Conservation (phyloP, 1,140 invertebrate genomes). For the Rhyzopertha dominica region DNA sequence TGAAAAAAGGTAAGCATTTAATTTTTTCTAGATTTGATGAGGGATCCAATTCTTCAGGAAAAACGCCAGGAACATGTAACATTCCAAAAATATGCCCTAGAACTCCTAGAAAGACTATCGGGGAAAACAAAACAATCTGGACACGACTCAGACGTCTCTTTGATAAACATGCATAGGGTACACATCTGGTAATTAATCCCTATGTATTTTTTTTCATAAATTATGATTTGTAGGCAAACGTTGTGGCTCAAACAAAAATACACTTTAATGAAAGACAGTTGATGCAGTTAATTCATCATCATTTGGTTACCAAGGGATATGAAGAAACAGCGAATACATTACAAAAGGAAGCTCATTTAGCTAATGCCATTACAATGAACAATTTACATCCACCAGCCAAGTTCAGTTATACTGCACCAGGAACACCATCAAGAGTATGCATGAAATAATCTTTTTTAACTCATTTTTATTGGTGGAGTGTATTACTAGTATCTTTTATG, state of each 20-base stretch:
- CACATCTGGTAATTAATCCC: conserved; percentile 25
- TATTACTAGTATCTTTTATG: conserved; percentile 8
- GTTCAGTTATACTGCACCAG: conserved; percentile 53
- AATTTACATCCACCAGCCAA: conserved; percentile 50
- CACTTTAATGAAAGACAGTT: conserved; percentile 90
- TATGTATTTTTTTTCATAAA: conserved; percentile 5
- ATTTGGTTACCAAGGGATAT: conserved; percentile 75
- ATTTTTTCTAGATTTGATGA: conserved; percentile 71
- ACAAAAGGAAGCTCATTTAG: conserved; percentile 67
- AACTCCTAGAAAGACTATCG: conserved; percentile 85
- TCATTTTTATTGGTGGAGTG: background rate
- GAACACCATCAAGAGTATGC: conserved; percentile 42
- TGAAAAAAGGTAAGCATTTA: conserved; percentile 1
- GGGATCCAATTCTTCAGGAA: conserved; percentile 94
- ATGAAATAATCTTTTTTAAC: background rate
- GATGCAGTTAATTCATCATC: conserved; percentile 86
- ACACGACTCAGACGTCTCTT: conserved; percentile 71
- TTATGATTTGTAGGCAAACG: conserved; percentile 65
- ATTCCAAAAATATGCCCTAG: conserved; percentile 93
- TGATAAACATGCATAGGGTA: conserved; percentile 78
- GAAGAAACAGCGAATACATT: conserved; percentile 65
- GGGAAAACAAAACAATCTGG: conserved; percentile 83
- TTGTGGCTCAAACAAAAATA: conserved; percentile 93
- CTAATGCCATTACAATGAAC: conserved; percentile 43
- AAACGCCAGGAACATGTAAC: conserved; percentile 90